phyloP scores from a whole-genome alignment of 2,888 invertebrate species.

The Alsophila aescularia region DNA sequence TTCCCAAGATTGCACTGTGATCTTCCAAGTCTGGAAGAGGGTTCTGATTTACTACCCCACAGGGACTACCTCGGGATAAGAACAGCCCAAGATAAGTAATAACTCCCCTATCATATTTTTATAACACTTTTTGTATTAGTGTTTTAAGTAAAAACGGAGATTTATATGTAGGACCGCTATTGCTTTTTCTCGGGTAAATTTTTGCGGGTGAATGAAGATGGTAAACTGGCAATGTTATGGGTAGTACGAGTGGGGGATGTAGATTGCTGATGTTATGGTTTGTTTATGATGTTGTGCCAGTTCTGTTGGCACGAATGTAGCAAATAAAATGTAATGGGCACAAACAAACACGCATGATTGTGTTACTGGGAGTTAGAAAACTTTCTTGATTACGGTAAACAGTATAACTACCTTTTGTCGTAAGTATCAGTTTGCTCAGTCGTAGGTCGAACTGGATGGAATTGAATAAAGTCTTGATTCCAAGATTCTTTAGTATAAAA shows the following conservation, averaged over 20 bases:
- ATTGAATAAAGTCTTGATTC: no score
- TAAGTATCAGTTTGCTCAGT: no score
- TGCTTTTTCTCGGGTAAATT: constrained; percentile 24
- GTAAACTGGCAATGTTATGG: constrained; percentile 24
- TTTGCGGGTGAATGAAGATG: constrained; percentile 23
- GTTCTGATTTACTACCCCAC: constrained; percentile 65
- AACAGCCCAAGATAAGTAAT: constrained; percentile 57
- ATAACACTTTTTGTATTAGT: constrained; percentile 56
- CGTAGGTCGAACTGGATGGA: no score
- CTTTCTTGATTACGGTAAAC: background rate
- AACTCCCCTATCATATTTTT: constrained; percentile 63
- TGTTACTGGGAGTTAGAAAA: background rate
- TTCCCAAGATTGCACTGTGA: constrained; percentile 62
- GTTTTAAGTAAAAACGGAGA: constrained; percentile 54
- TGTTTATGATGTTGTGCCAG: constrained; percentile 22
- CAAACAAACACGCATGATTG: constrained; percentile 17
- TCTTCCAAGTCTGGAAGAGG: constrained; percentile 68
- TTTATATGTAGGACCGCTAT: constrained; percentile 46
- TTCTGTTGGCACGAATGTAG: constrained; percentile 16
- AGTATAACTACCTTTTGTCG: background rate
- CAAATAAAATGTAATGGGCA: constrained; percentile 16
- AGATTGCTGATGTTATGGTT: constrained; percentile 21
- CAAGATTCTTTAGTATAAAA: no score
- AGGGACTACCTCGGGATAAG: constrained; percentile 43
- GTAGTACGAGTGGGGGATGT: constrained; percentile 20